A percentile compares a stretch with the other conserved stretches of the same genome.
Evolutionary conservation across 1,140 invertebrate genomes (phyloP).

Genomic region (Drosophila sturtevanti): DNA sequence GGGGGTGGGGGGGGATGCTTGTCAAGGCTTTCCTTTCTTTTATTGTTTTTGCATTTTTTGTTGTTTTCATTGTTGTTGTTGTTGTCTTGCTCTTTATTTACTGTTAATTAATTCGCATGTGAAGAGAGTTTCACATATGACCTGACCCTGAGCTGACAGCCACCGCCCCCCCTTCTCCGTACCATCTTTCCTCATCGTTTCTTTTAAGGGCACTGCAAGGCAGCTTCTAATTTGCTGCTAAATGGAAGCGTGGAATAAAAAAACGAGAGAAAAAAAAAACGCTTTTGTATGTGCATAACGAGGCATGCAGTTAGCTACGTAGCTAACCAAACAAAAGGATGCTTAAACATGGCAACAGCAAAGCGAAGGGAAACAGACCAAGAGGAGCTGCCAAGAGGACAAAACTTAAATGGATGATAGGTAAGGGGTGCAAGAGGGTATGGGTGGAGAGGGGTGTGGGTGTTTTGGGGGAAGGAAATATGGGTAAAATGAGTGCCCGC

Average conservation of each 20-base stretch:
- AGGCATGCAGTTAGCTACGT: slow-evolving; percentile 59
- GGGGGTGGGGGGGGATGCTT: background rate
- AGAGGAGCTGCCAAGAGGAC: background rate
- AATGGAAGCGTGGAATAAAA: slow-evolving; percentile 64
- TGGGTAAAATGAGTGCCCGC: slow-evolving; percentile 6
- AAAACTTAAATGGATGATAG: too few relatives aligned
- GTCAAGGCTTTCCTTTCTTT: background rate
- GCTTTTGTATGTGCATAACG: slow-evolving; percentile 78
- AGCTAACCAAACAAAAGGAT: slow-evolving; percentile 56
- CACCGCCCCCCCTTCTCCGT: background rate
- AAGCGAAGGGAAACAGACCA: background rate
- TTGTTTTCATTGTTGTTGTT: background rate
- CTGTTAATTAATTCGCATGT: slow-evolving; percentile 55
- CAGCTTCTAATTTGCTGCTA: slow-evolving; percentile 71
- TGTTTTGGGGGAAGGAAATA: background rate
- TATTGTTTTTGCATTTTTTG: background rate
- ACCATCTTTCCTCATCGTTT: slow-evolving; percentile 1
- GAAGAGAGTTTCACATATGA: slow-evolving; percentile 5
- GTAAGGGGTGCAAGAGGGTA: background rate
- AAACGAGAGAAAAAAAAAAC: slow-evolving; percentile 17
- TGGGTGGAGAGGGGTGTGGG: background rate
- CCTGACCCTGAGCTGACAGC: slow-evolving; percentile 8
- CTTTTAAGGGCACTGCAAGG: slow-evolving; percentile 30
- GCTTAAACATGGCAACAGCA: slow-evolving; percentile 22
- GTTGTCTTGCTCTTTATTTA: slow-evolving; percentile 31